These are phyloP conservation scores for Euthynnus affinis DNA, from an alignment of 2,797 vertebrate genomes.

Conservation along the genomic window DNA sequence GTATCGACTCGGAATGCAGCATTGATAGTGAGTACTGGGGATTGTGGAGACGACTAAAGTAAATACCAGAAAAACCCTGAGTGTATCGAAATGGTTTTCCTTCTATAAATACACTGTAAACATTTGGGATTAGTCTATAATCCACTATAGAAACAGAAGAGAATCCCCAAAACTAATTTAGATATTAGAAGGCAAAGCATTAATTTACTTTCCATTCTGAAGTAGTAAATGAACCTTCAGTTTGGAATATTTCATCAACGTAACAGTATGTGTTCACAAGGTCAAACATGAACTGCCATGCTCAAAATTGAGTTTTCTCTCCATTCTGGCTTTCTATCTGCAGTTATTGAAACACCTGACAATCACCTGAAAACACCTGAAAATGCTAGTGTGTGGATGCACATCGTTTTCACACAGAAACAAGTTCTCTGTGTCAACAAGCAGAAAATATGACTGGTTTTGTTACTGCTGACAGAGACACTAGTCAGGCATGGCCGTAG, in stretches of 20 bases:
- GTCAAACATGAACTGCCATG: neutral
- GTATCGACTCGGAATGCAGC: neutral
- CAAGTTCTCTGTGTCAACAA: slow-evolving; percentile 23
- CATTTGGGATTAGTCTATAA: neutral
- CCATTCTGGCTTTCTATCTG: neutral
- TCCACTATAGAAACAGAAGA: neutral
- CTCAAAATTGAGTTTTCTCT: neutral
- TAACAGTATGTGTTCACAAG: neutral
- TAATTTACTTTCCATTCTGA: neutral
- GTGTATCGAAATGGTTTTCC: neutral
- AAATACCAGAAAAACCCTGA: neutral
- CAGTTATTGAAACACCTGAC: neutral
- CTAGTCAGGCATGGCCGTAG: slow-evolving; percentile 28
- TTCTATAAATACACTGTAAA: neutral
- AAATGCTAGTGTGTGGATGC: neutral
- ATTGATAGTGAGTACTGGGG: neutral
- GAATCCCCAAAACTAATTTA: neutral
- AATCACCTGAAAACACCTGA: neutral
- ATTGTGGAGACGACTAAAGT: neutral
- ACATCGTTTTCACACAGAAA: neutral
- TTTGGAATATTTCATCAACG: neutral
- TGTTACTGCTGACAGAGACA: slow-evolving; percentile 28
- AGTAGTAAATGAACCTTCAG: neutral
- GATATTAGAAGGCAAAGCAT: neutral
- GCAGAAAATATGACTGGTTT: slow-evolving; percentile 30